Conservation (phyloP, 2,113 vertebrate species). For the Macroglossus sobrinus region DNA sequence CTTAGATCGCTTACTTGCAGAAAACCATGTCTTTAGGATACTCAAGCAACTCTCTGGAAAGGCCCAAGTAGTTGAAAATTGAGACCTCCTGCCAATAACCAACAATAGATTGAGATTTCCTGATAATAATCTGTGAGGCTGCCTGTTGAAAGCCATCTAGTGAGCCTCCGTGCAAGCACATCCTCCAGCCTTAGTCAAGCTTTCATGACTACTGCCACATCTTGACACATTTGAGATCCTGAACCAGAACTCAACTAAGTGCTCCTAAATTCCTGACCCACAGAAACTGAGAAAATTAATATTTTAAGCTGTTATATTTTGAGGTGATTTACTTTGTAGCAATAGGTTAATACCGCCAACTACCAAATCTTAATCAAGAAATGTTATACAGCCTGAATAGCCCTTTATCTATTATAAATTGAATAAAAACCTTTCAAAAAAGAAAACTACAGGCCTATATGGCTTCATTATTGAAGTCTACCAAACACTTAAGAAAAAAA, state of each 20-base stretch:
- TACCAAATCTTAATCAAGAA: conserved; percentile 3
- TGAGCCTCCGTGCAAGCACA: neutral
- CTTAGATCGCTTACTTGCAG: neutral
- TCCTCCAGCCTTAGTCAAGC: neutral
- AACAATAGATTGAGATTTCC: neutral
- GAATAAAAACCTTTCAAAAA: neutral
- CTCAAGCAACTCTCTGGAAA: neutral
- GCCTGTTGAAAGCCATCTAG: neutral
- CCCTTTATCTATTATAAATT: neutral
- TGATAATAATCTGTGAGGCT: neutral
- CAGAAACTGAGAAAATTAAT: neutral
- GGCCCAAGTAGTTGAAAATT: neutral
- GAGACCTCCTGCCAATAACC: neutral
- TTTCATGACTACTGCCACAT: neutral
- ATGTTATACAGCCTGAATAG: neutral
- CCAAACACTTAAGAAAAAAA: neutral
- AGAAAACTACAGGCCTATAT: neutral
- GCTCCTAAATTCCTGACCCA: neutral
- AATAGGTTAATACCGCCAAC: neutral
- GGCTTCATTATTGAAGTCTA: neutral
- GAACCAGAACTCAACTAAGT: neutral
- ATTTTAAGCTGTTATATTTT: neutral
- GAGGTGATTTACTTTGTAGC: neutral
- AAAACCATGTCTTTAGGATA: neutral
- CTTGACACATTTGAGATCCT: neutral